Base-by-base conservation (phyloP, 2,888 invertebrate genomes). In the Beris chalybata region DNA sequence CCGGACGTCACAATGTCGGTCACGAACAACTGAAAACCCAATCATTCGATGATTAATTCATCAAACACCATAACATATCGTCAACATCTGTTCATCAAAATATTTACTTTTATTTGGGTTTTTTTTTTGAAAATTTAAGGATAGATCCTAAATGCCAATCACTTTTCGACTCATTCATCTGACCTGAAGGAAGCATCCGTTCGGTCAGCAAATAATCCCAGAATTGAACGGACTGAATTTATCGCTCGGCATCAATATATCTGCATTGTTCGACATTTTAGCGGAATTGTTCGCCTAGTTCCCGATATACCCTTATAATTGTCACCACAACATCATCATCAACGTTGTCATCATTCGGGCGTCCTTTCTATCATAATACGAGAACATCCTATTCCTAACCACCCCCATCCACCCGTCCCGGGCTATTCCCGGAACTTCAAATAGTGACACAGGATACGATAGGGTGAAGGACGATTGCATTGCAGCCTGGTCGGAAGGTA, bases 71-170 rank as follows among this genome's bases (percentile, higher is more conserved):
- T 5, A 61, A 50, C 61, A 50, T 38, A 38, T 56, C 32, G 53
- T 54, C 53, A 48, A 43, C 65, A 56, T 65, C 65, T 65, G 65
- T 56, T 56, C 55, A 48, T 65, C 65, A 65, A 65, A 65, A 55
- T 38, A 38, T 38, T 38, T 38, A 38, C 3, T 38, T 38, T 32
- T 32, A 5, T 32, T 32, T 32, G 32, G 7, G 3, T 38, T 38
- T 38, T 38, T 38, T 38, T 38, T 38, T 38, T 38, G 38, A 38
- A 22, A 22, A 22, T 22, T 22, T 22, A 3, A 22, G 22, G 22
- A 22, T 22, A 2, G 1, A 3, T 22, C 22, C 22, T 22, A 22
- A 22, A 22, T 3, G 22, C 22, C 22, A 2, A 22, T 22, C 22
- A 22, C 22, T 22, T 22, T 3, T 22, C 22, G 22, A 22, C 22